Base-by-base conservation (phyloP, 1,140 invertebrate genomes). In the Xylocopa sonorina region DNA sequence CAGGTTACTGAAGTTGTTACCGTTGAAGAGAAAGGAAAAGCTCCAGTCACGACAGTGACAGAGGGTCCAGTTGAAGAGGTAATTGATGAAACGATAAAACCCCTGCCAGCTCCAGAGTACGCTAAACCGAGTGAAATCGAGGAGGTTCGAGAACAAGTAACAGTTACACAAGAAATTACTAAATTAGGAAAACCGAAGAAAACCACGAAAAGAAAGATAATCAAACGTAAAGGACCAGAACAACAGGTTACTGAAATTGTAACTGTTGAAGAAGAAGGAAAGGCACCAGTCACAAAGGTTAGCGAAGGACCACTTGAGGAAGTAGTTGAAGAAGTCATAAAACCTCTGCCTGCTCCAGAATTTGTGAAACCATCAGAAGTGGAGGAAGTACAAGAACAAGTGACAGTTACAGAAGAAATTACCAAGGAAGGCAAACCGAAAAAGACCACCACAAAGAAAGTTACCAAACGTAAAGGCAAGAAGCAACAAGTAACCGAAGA, bases 401-500 rank as follows among this genome's bases (percentile, higher is more conserved):
- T 91, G 1, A 91, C 85, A 21, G 73, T 90, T 0, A 89, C 86
- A 0, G 83, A 92, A 62, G 87, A 88, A 38, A 60, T 89, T 5
- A 91, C 92, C 0, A 88, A 83, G 41, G 87, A 91, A 75, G 91
- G 92, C 0, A 93, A 91, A 51, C 89, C 91, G 0, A 90, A 89
- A 5, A 93, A 93, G 53, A 51, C 57, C 0, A 86, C 34, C 0
- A 88, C 81, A 14, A 92, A 88, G 58, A 92, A 90, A 60, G 71
- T 83, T 6, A 88, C 83, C 1, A 91, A 87, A 72, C 87, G 85
- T 55, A 91, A 86, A 29, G 88, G 85, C 34, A 80, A 84, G 9
- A 85, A 85, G 32, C 88, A 87, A 84, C 90, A 93, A 84, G 89
- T 92, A 0, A 93, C 92, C 7, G 92, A 94, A 88, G 92, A 92